Evolutionary conservation across 2,888 invertebrate genomes (phyloP).

Genomic region (Agrypnus murinus): DNA sequence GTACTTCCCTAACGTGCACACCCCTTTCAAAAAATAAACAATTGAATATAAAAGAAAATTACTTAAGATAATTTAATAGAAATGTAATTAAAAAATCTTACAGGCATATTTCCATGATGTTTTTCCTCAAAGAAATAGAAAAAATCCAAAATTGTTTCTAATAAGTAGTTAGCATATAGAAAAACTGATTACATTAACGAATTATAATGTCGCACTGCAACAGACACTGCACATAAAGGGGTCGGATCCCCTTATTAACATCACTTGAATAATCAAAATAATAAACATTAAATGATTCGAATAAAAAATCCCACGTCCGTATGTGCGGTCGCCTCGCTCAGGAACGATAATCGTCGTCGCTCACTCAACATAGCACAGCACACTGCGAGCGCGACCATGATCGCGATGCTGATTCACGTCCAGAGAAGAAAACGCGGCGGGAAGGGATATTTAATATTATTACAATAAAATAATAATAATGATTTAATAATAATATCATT

Average conservation of each 20-base stretch:
- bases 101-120: conserved; percentile 66
- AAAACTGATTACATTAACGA: background rate
- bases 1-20: too few relatives aligned
- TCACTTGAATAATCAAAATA: conserved; percentile 22
- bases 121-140: conserved; percentile 6
- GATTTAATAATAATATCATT: too few relatives aligned
- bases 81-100: too few relatives aligned
- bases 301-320: conserved; percentile 30
- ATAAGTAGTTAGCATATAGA: background rate
- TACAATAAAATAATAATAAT: too few relatives aligned
- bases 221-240: conserved; percentile 24
- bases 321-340: background rate
- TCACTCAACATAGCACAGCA: conserved; percentile 30
- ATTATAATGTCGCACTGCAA: conserved; percentile 6
- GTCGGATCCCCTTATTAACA: conserved; percentile 26
- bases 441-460: conserved; percentile 22
- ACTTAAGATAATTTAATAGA: too few relatives aligned
- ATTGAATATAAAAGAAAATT: too few relatives aligned
- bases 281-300: conserved; percentile 22
- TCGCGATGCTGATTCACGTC: conserved; percentile 45
- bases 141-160: conserved; percentile 19
- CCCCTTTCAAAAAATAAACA: too few relatives aligned
- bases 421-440: conserved; percentile 19
- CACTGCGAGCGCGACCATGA: conserved; percentile 30
- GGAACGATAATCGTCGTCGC: conserved; percentile 4